Base-by-base conservation (phyloP, 2,113 vertebrate genomes). In the Cichladusa arquata region DNA sequence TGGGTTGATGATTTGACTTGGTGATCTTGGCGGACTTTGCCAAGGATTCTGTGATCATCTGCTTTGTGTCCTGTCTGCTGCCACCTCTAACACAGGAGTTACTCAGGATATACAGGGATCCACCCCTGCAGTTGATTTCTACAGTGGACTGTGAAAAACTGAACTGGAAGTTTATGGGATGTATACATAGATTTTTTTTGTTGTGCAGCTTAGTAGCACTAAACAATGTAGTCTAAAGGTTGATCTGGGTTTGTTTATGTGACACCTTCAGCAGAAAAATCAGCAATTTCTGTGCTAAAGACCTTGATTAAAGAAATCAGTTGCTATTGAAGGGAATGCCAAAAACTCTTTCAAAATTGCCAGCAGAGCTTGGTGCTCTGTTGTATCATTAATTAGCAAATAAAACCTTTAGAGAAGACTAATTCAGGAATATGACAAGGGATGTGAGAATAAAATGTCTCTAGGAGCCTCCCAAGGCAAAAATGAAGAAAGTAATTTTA, bases 11-110 rank as follows among this genome's bases (percentile, higher is more conserved):
- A 20, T 5, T 60, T 23, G 16, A 4, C 29, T 31, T 28, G 9
- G 33, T 42, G 40, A 19, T 40, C 8, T n/a, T 24, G 11, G 51
- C 66, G 33, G 12, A 45, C 10, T 53, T 58, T 73, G 20, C 51
- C 51, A 60, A 17, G 0, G 0, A 38, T n/a, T 44, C 53, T n/a
- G 0, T 45, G 51, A 29, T 51, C 24, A 64, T 29, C 19, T 16
- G 9, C 4, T 20, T 78, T 58, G 25, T 70, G 56, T 71, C 33
- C 24, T 81, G 34, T 28, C 58, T 77, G 12, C 47, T 26, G 25
- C 16, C 38, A 2, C 14, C 42, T 61, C 36, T n/a, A 11, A 14
- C 31, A 4, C 57, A 50, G 19, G 53, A 81, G 10, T 29, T 53
- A 48, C 38, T 48, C 45, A 36, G 80, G 28, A 19, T 26, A 5